Evolutionary conservation across 2,888 invertebrate species (phyloP).

Genomic region (Tenthredo amoena): DNA sequence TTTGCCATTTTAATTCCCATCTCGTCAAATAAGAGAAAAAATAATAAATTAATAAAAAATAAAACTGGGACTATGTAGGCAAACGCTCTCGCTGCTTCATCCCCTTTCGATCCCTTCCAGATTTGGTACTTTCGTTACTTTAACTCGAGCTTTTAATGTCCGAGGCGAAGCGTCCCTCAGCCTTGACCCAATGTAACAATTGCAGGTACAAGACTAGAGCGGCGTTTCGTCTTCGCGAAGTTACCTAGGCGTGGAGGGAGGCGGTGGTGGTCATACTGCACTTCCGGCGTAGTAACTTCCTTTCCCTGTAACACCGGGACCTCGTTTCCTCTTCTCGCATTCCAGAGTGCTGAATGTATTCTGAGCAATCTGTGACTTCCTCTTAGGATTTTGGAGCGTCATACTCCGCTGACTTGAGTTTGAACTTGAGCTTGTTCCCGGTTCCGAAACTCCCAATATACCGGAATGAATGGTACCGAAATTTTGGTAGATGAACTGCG

Average conservation of each 20-base stretch:
- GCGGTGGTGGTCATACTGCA: conserved; percentile 77
- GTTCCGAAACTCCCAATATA: conserved; percentile 74
- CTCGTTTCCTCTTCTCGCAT: conserved; percentile 72
- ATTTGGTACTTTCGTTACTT: conserved; percentile 1
- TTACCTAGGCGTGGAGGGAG: conserved; percentile 74
- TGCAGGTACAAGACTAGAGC: conserved; percentile 60
- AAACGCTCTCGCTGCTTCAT: neutral
- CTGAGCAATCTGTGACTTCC: conserved; percentile 74
- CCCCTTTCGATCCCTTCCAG: neutral
- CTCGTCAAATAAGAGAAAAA: neutral
- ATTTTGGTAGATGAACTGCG: conserved; percentile 75
- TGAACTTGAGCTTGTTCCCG: conserved; percentile 74
- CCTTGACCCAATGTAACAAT: neutral
- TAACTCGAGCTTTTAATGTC: neutral
- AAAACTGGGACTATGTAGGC: neutral
- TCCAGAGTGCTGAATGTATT: conserved; percentile 76
- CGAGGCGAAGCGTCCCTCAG: conserved; percentile 38
- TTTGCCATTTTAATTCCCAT: neutral
- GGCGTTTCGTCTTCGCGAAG: conserved; percentile 73
- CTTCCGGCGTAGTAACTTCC: conserved; percentile 74
- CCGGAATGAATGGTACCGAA: conserved; percentile 76
- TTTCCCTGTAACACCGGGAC: conserved; percentile 64
- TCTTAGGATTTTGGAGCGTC: conserved; percentile 75
- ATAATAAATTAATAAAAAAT: neutral
- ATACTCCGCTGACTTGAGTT: conserved; percentile 75